Conservation (phyloP, 2,888 invertebrate species). For the Leptinotarsa haldemani region DNA sequence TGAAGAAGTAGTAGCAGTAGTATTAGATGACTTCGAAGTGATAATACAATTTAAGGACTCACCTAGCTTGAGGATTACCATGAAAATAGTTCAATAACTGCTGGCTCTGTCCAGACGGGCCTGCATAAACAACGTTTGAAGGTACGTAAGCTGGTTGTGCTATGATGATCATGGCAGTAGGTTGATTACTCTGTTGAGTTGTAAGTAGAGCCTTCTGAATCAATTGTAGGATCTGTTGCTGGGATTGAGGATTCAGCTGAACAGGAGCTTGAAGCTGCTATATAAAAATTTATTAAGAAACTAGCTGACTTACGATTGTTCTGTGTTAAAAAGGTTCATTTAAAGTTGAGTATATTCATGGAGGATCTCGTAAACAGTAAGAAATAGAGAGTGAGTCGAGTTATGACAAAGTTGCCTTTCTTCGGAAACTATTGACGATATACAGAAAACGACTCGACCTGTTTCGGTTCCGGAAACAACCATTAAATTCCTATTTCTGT, state of each 20-base stretch:
- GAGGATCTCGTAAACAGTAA: too few species aligned
- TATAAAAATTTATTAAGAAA: not conserved
- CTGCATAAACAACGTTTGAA: constrained; percentile 41
- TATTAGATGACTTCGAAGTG: too few species aligned
- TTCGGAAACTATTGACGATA: too few species aligned
- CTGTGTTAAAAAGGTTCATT: too few species aligned
- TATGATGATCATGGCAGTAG: constrained; percentile 62
- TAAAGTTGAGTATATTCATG: too few species aligned
- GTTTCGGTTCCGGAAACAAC: too few species aligned
- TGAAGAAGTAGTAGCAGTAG: too few species aligned
- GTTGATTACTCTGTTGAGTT: constrained; percentile 52
- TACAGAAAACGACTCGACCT: too few species aligned
- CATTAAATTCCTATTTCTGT: too few species aligned
- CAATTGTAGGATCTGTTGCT: constrained; percentile 44
- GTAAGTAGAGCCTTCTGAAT: constrained; percentile 47
- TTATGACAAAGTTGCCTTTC: too few species aligned
- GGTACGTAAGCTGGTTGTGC: constrained; percentile 59
- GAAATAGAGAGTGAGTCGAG: too few species aligned
- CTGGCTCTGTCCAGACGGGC: constrained; percentile 50
- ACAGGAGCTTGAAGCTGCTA: constrained; percentile 28
- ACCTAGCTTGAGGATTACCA: constrained; percentile 58
- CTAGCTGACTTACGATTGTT: too few species aligned
- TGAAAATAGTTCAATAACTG: constrained; percentile 60
- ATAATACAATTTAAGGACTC: constrained; percentile 37
- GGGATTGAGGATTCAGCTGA: constrained; percentile 35